phyloP scores from a whole-genome alignment of 2,113 vertebrate species.

The Oenanthe melanoleuca region DNA sequence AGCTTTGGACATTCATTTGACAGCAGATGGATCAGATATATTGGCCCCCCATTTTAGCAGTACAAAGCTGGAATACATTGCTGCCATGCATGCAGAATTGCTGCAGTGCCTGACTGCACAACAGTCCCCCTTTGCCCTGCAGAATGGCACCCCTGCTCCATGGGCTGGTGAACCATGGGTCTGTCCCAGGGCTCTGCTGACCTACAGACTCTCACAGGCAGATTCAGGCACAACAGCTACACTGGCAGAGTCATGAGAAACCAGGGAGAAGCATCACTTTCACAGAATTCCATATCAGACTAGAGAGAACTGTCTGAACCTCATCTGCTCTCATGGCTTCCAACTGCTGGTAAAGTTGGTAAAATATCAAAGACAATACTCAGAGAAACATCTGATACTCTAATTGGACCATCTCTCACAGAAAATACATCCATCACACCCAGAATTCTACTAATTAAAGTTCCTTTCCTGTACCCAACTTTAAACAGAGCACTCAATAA shows the following conservation, averaged over 20 bases:
- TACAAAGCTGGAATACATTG: neutral
- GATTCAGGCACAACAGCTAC: neutral
- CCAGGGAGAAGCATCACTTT: neutral
- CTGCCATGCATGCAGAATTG: neutral
- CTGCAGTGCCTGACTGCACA: neutral
- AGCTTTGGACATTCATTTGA: constrained; percentile 60
- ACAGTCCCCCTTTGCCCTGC: neutral
- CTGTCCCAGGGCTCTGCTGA: neutral
- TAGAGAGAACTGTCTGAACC: neutral
- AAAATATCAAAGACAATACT: neutral
- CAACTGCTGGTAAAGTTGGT: neutral
- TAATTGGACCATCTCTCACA: neutral
- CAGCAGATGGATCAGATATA: constrained; percentile 40
- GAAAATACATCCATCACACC: neutral
- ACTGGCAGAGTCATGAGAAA: neutral
- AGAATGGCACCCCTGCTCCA: neutral
- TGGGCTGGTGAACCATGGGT: neutral
- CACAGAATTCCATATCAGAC: neutral
- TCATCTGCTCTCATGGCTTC: neutral
- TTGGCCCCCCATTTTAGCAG: neutral
- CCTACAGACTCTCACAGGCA: neutral
- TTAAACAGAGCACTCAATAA: neutral
- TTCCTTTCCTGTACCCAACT: neutral
- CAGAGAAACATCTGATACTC: neutral
- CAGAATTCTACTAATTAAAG: neutral